Evolutionary conservation across 2,888 invertebrate species (phyloP).

Genomic region (Thumatha senex): DNA sequence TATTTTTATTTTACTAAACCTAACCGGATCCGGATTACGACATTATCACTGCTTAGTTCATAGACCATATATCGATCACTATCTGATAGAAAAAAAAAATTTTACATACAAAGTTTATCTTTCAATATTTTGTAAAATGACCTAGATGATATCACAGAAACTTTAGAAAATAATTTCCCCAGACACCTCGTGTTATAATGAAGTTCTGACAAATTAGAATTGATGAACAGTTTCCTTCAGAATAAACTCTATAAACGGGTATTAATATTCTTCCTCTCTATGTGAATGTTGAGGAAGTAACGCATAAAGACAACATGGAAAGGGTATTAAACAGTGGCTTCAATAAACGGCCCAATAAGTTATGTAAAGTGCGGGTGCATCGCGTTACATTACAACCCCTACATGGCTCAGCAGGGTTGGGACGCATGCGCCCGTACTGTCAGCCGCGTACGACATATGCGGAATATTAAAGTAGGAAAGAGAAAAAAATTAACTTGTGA

Average conservation of each 20-base stretch:
- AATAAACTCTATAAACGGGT: slow-evolving; percentile 63
- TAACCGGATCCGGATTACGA: too few species aligned
- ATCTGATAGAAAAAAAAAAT: too few species aligned
- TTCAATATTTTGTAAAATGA: too few species aligned
- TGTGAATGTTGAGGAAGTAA: slow-evolving; percentile 61
- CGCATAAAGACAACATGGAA: slow-evolving; percentile 76
- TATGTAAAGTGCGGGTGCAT: slow-evolving; percentile 82
- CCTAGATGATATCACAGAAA: too few species aligned
- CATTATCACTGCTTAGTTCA: too few species aligned
- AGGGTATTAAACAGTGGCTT: slow-evolving; percentile 79
- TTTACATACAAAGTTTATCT: too few species aligned
- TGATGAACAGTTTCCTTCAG: slow-evolving; percentile 60
- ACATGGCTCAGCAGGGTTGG: slow-evolving; percentile 57
- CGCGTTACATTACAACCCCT: slow-evolving; percentile 79
- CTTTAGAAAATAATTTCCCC: background rate
- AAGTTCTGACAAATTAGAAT: slow-evolving; percentile 57
- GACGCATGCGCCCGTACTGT: slow-evolving; percentile 80
- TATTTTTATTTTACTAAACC: too few species aligned
- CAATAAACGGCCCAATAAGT: slow-evolving; percentile 81
- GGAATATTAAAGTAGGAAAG: slow-evolving; percentile 84
- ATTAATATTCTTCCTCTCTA: slow-evolving; percentile 63
- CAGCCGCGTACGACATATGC: slow-evolving; percentile 80
- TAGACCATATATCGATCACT: too few species aligned
- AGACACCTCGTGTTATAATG: slow-evolving; percentile 11
- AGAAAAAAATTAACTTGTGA: slow-evolving; percentile 84